These are phyloP conservation scores for Volucella inanis DNA, from an alignment of 2,888 invertebrate genomes.

Conservation along the genomic window DNA sequence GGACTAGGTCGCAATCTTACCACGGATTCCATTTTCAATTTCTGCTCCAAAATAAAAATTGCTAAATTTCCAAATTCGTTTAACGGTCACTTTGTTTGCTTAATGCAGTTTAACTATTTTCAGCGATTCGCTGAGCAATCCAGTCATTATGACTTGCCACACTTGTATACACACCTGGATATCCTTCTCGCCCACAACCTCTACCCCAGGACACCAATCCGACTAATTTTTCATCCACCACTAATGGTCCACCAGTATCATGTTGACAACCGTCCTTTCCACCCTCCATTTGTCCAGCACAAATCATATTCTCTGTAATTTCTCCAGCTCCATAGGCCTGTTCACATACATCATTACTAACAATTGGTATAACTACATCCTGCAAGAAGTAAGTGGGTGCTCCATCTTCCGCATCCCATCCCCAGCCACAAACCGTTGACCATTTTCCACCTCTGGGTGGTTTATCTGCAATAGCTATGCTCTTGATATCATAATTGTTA, in stretches of 20 bases:
- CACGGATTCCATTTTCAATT: conserved; percentile 9
- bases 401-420: conserved; percentile 58
- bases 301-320: conserved; percentile 85
- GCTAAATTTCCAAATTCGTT: neutral
- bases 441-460: conserved; percentile 62
- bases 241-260: conserved; percentile 81
- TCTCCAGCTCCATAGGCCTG: conserved; percentile 82
- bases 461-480: conserved; percentile 76
- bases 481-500: conserved; percentile 78
- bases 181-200: conserved; percentile 83
- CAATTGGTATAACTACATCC: conserved; percentile 84
- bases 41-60: neutral
- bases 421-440: conserved; percentile 55
- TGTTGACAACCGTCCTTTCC: conserved; percentile 83
- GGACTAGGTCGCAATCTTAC: neutral
- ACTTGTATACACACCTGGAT: conserved; percentile 83
- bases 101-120: neutral
- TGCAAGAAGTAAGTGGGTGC: conserved; percentile 80
- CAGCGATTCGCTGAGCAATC: conserved; percentile 78
- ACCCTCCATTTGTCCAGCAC: conserved; percentile 83
- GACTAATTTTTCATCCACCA: conserved; percentile 78
- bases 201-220: conserved; percentile 84
- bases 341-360: conserved; percentile 83
- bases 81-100: neutral
- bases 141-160: conserved; percentile 79